Evolutionary conservation across 2,113 vertebrate species (phyloP).

Genomic region (Ceyx margarethae): DNA sequence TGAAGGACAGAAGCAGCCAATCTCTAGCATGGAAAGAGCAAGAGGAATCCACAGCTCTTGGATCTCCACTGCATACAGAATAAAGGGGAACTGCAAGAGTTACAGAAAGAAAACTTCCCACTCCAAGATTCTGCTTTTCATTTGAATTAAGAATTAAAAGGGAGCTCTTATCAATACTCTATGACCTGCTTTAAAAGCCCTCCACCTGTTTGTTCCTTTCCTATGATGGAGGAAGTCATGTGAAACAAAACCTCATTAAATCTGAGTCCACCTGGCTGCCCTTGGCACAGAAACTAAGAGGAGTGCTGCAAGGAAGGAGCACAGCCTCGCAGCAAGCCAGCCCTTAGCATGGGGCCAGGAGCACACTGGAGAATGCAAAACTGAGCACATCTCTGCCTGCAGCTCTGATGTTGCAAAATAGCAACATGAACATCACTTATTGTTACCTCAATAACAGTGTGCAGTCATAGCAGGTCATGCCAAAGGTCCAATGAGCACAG

Average conservation of each 20-base stretch:
- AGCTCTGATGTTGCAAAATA: background rate
- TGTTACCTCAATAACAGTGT: background rate
- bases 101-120: background rate
- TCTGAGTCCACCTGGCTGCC: background rate
- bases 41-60: background rate
- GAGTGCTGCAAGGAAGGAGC: background rate
- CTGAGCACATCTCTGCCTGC: background rate
- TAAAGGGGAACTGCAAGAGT: background rate
- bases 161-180: background rate
- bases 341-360: background rate
- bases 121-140: background rate
- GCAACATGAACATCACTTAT: accelerated
- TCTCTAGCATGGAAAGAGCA: background rate
- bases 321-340: background rate
- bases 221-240: slow-evolving; percentile 9
- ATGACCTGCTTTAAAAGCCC: background rate
- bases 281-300: background rate
- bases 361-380: background rate
- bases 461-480: background rate
- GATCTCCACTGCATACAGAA: background rate
- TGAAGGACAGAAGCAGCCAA: background rate
- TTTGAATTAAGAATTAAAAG: background rate
- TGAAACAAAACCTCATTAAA: slow-evolving; percentile 56
- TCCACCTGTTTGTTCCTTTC: slow-evolving; percentile 23
- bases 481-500: background rate